Conservation (phyloP, 1,140 invertebrate genomes). For the Platorchestia sp. region DNA sequence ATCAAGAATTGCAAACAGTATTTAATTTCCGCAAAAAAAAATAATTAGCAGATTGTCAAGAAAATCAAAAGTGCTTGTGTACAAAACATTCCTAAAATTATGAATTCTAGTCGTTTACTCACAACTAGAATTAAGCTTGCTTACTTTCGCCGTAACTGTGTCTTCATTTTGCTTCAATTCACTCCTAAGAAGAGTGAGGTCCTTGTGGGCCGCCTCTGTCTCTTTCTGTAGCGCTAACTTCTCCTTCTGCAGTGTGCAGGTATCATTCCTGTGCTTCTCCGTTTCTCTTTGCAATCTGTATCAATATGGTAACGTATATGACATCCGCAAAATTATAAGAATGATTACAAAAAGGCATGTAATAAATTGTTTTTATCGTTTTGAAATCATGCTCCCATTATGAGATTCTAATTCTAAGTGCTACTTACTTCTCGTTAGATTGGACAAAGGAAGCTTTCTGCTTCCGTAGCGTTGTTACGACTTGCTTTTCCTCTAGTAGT, state of each 20-base stretch:
- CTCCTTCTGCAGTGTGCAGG: not conserved
- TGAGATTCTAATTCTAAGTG: not conserved
- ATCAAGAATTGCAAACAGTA: no score
- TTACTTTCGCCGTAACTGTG: not conserved
- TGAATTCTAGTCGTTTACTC: not conserved
- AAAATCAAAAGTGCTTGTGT: not conserved
- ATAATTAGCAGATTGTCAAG: not conserved
- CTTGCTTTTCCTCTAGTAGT: slow-evolving; percentile 60
- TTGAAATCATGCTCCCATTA: not conserved
- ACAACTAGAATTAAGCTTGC: not conserved
- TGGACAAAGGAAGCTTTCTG: not conserved
- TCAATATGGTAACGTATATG: not conserved
- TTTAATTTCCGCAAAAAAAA: not conserved
- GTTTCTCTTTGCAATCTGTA: not conserved
- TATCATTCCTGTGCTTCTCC: not conserved
- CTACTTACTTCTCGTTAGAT: not conserved
- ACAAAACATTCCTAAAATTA: not conserved
- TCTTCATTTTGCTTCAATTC: not conserved
- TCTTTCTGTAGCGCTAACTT: not conserved
- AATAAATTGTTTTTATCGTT: not conserved
- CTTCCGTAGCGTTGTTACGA: slow-evolving; percentile 44
- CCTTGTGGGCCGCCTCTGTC: not conserved
- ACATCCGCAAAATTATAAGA: not conserved
- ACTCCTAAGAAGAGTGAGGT: not conserved
- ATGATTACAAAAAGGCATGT: not conserved